phyloP scores from a whole-genome alignment of 2,888 invertebrate genomes.

The Chrysolina oricalcia region DNA sequence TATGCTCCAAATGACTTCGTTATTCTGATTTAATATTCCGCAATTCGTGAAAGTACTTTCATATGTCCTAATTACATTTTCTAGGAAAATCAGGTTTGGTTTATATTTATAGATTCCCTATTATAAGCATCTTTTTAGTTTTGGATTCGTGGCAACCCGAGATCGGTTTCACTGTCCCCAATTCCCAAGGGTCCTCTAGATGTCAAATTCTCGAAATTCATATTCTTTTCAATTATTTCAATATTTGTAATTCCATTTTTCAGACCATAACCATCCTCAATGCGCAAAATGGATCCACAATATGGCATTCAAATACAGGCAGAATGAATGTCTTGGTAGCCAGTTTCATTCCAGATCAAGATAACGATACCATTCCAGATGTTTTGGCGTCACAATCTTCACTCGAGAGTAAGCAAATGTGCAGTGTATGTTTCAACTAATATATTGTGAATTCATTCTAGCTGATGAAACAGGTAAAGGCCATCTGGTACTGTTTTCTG shows the following conservation, averaged over 20 bases:
- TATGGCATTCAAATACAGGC: conserved; percentile 77
- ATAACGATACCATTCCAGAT: conserved; percentile 81
- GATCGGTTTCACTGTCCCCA: no score
- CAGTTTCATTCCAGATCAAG: conserved; percentile 80
- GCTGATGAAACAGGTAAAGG: conserved; percentile 71
- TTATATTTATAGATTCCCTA: no score
- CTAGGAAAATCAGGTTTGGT: no score
- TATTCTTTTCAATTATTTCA: no score
- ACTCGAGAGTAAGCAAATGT: conserved; percentile 53
- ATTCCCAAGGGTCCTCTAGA: no score
- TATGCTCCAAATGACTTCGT: no score
- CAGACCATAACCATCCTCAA: conserved; percentile 79
- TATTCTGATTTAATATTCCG: no score
- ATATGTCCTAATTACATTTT: no score
- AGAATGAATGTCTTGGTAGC: conserved; percentile 80
- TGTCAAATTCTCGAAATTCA: no score
- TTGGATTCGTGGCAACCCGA: no score
- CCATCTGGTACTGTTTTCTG: conserved; percentile 81
- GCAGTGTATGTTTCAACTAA: neutral
- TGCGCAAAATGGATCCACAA: conserved; percentile 77
- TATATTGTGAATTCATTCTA: conserved; percentile 1
- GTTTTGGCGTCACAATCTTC: conserved; percentile 80
- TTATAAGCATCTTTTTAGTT: no score
- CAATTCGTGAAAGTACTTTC: no score
- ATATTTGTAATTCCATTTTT: conserved; percentile 43